Conservation (phyloP, 1,140 invertebrate species). For the Druon quercuslanigerum region DNA sequence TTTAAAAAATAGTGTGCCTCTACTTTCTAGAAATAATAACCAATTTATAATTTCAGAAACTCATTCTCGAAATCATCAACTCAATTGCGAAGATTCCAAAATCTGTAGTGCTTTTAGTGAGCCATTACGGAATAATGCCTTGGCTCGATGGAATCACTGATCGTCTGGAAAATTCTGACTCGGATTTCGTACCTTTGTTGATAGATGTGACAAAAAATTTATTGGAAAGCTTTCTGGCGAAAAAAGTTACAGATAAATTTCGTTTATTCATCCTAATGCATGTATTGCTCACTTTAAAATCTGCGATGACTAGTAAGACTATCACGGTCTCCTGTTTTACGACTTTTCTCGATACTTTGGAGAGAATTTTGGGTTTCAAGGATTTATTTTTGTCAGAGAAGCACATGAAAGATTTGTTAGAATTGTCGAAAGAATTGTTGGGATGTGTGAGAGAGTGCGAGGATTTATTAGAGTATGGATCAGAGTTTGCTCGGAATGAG, state of each 20-base stretch:
- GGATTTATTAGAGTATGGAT: conserved; percentile 9
- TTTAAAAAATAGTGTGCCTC: neutral
- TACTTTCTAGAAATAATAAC: conserved; percentile 26
- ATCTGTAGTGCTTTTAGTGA: conserved; percentile 78
- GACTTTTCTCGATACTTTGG: conserved; percentile 45
- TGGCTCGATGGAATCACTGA: conserved; percentile 73
- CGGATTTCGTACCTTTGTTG: conserved; percentile 44
- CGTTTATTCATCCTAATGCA: conserved; percentile 46
- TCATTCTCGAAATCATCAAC: conserved; percentile 79
- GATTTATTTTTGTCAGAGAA: conserved; percentile 45
- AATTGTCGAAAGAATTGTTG: conserved; percentile 44
- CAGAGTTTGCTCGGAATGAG: conserved; percentile 1
- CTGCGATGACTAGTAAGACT: conserved; percentile 32
- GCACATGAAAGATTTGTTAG: conserved; percentile 49
- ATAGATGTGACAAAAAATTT: conserved; percentile 57
- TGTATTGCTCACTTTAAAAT: conserved; percentile 39
- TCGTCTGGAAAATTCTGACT: conserved; percentile 42
- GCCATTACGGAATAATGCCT: conserved; percentile 79
- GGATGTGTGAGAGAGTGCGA: conserved; percentile 53
- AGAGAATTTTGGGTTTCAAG: conserved; percentile 51
- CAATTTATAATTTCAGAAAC: conserved; percentile 61
- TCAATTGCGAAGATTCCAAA: conserved; percentile 78
- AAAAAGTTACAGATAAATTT: conserved; percentile 38
- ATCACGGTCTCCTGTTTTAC: conserved; percentile 29
- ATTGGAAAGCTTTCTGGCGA: conserved; percentile 44